Base-by-base conservation (phyloP, 2,113 vertebrate species). In the Oncorhynchus gorbuscha region DNA sequence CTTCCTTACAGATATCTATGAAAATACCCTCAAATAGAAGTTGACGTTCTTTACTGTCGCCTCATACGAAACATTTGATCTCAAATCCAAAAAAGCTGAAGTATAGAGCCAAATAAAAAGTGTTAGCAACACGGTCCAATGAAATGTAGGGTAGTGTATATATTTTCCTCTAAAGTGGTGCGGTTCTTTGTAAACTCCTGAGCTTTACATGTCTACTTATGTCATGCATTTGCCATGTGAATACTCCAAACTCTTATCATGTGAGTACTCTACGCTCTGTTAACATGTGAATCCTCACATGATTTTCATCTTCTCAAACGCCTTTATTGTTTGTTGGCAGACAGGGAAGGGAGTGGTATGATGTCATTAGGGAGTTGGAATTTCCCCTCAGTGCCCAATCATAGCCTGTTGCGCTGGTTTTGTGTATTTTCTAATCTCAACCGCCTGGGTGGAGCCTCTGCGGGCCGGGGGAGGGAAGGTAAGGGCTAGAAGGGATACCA, bases 351-450 rank as follows among this genome's bases (percentile, higher is more conserved):
- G 13, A 45, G 51, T 11, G 68, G 32, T 64, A 67, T 86, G 86
- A 88, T 62, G 82, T 88, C 88, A 88, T 64, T 26, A 39, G 69
- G 67, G 74, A 45, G 39, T 80, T n/a, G 39, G 39, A 45, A 85
- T 87, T 89, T 86, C 86, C 85, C 6, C 51, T 76, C 28, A 49
- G 2, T 79, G 80, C 70, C 93, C 93, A 91, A 93, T 92, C 84
- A 88, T 75, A 72, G 51, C 0, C 13, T 49, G 74, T 45, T 51
- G 71, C 28, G 24, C 12, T 32, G 67, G 4, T 45, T 77, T 80
- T 84, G 93, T 90, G 83, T 90, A 90, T 89, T 91, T 94, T 92
- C 93, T 87, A 91, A 94, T 86, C 83, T 72, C 83, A 87, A 87
- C 81, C 85, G 87, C 85, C 62, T 74, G 92, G 90, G 90, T 77